Evolutionary conservation across 2,888 invertebrate species (phyloP).

Genomic region (Leptopterna dolabrata): DNA sequence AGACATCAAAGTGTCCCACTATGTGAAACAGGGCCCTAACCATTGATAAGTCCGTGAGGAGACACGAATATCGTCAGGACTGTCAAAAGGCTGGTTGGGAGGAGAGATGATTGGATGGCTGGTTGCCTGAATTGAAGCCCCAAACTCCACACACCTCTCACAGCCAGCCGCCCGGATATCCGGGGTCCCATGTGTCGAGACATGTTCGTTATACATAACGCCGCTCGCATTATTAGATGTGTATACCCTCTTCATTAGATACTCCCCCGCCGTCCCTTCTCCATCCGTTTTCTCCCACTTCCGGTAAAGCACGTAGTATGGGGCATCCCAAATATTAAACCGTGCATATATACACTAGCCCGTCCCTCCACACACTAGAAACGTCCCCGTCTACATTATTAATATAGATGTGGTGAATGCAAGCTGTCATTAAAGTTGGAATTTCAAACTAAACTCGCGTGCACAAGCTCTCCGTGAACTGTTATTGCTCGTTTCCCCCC

Average conservation of each 20-base stretch:
- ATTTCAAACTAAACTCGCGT: constrained; percentile 16
- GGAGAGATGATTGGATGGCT: constrained; percentile 10
- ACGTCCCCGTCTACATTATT: constrained; percentile 22
- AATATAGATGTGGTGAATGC: constrained; percentile 43
- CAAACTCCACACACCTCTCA: neutral
- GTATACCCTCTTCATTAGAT: constrained; percentile 31
- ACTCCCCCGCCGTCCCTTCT: neutral
- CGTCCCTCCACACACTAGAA: neutral
- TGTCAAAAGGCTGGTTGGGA: neutral
- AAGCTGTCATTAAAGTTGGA: constrained; percentile 47
- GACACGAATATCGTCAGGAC: neutral
- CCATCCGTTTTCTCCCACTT: neutral
- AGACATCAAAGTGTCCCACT: too few relatives aligned
- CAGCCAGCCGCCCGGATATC: neutral
- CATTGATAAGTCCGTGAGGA: neutral
- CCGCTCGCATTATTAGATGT: constrained; percentile 31
- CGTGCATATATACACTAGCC: neutral
- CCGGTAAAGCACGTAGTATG: constrained; percentile 10
- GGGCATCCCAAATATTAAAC: constrained; percentile 42
- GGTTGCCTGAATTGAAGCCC: neutral
- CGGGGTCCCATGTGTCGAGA: constrained; percentile 23
- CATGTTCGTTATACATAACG: constrained; percentile 34
- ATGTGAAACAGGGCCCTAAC: too few relatives aligned
- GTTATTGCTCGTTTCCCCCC: constrained; percentile 13
- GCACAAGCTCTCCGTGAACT: constrained; percentile 13